A percentile compares a stretch with the other conserved stretches of the same genome.
Evolutionary conservation across 2,113 vertebrate species (phyloP).

Genomic region (Thryonomys swinderianus): DNA sequence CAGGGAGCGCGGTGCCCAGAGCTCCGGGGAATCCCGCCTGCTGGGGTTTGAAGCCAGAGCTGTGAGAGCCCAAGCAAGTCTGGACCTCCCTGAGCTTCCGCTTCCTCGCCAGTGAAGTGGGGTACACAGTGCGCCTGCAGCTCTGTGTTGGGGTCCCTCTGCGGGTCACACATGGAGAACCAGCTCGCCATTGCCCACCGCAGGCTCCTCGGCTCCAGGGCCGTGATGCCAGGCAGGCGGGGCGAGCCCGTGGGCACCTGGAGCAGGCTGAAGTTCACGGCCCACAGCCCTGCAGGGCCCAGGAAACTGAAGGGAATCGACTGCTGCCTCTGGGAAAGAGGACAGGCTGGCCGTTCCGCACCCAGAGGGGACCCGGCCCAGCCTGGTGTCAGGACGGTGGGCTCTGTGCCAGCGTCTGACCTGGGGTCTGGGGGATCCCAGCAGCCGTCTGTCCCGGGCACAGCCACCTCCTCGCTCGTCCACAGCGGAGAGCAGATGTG

Average conservation of each 20-base stretch:
- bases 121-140: not conserved
- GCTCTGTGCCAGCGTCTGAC: not conserved
- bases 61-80: not conserved
- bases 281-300: constrained; percentile 50
- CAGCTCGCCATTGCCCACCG: not conserved
- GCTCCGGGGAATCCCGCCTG: not conserved
- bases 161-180: no score
- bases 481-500: not conserved
- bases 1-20: not conserved
- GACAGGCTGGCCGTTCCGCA: constrained; percentile 47
- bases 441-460: constrained; percentile 21
- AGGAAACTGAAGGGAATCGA: constrained; percentile 8
- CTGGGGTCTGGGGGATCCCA: constrained; percentile 27
- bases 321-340: constrained; percentile 24
- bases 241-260: no score
- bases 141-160: not conserved
- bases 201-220: not conserved
- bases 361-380: constrained; percentile 41
- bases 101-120: not conserved
- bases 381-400: constrained; percentile 32
- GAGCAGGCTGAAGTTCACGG: not conserved
- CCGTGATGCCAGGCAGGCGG: no score
- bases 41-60: not conserved
- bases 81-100: not conserved
- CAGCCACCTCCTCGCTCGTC: not conserved